Conservation (phyloP, 2,113 vertebrate genomes). For the Ailurus styani region DNA sequence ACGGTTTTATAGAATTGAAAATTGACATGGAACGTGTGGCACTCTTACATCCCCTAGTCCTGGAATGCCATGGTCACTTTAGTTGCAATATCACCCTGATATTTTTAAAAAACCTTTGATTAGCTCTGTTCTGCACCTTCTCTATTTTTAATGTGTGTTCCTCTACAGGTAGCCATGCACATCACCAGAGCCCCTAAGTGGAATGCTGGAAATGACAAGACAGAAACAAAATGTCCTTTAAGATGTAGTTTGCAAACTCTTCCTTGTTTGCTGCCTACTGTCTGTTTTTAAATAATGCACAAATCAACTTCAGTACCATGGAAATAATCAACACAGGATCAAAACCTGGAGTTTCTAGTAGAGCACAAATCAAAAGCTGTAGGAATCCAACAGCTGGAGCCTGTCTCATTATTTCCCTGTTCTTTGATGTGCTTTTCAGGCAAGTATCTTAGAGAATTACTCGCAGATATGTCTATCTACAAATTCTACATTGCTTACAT, state of each 20-base stretch:
- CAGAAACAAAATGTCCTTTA: slow-evolving; percentile 74
- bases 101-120: slow-evolving; percentile 20
- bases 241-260: slow-evolving; percentile 80
- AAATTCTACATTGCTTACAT: slow-evolving; percentile 84
- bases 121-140: not conserved
- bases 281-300: slow-evolving; percentile 81
- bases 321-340: slow-evolving; percentile 87
- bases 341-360: slow-evolving; percentile 84
- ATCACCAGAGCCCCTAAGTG: not conserved
- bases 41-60: not conserved
- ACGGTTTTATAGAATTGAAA: not conserved
- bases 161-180: not conserved
- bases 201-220: slow-evolving; percentile 39
- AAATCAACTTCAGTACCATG: slow-evolving; percentile 83
- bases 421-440: slow-evolving; percentile 87
- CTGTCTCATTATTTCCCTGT: slow-evolving; percentile 84
- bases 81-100: not conserved
- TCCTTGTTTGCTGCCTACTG: slow-evolving; percentile 74
- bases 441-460: slow-evolving; percentile 85
- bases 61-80: not conserved
- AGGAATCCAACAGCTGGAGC: slow-evolving; percentile 86
- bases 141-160: not conserved
- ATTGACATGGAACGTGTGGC: not conserved
- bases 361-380: slow-evolving; percentile 86
- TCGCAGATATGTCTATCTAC: slow-evolving; percentile 82